Percentiles rank a stretch among this genome's conserved stretches.
Conservation (phyloP, 1,140 invertebrate genomes). For the Drosophila melanogaster region DNA sequence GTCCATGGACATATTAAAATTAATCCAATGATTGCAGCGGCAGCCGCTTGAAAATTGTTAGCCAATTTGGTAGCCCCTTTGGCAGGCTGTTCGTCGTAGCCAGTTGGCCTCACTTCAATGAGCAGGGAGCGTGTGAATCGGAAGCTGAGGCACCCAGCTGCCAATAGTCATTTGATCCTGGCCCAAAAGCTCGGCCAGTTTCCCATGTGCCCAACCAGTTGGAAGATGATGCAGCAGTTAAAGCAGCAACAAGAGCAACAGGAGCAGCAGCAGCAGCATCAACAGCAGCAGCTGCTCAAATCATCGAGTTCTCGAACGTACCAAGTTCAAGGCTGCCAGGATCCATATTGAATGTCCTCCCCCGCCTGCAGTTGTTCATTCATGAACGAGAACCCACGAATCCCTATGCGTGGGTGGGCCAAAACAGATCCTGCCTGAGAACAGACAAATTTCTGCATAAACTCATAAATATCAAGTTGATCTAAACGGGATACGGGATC, state of each 20-base stretch:
- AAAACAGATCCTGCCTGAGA: conserved; percentile 37
- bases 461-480: conserved; percentile 83
- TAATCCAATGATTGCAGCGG: conserved; percentile 80
- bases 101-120: conserved; percentile 51
- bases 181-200: conserved; percentile 67
- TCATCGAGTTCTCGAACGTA: background rate
- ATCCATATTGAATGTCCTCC: conserved; percentile 70
- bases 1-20: conserved; percentile 82
- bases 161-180: conserved; percentile 75
- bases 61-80: conserved; percentile 66
- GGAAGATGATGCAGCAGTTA: conserved; percentile 50
- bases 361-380: conserved; percentile 29
- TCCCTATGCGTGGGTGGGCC: conserved; percentile 58
- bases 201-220: conserved; percentile 73
- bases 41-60: conserved; percentile 69
- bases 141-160: conserved; percentile 52
- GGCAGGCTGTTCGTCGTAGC: conserved; percentile 1
- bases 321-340: conserved; percentile 71
- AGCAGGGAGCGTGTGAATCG: conserved; percentile 42
- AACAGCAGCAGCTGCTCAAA: conserved; percentile 38
- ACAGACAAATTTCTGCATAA: conserved; percentile 83
- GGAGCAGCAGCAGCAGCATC: conserved; percentile 17
- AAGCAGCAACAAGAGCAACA: conserved; percentile 13
- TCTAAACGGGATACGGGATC: conserved; percentile 58
- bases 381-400: conserved; percentile 6